Evolutionary conservation across 2,797 vertebrate species (phyloP), one percentile per base, ranked within the genome.

Genomic region (Picus viridis): DNA sequence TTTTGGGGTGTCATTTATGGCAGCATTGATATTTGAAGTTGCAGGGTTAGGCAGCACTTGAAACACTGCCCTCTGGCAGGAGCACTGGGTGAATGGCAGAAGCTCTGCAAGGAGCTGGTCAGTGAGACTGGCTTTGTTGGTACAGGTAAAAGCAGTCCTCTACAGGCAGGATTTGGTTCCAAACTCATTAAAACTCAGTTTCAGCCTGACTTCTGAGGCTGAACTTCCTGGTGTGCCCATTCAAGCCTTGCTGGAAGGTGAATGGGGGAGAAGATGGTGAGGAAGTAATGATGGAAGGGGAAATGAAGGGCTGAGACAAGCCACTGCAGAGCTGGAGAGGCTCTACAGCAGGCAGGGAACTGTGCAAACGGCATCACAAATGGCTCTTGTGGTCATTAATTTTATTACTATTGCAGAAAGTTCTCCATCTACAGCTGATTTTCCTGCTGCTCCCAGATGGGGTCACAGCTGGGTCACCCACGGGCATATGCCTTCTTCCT

Each of bases 391-490:
- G 9, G 19, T 43, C 83, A 59, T 85, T 53, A 7, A 36, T 83
- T 85, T 71, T 53, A 39, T 83, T 75, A 29, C 51, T 69, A 7
- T 16, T 80, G 82, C 29, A 81, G 34, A 75, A 83, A 39, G 59
- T 65, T 86, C 71, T 73, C 36, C 16, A 8, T 3, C 15, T 32
- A n/a, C 23, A 59, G 84, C 53, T 83, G 84, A 82, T 83, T 56
- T 87, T 43, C 83, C 70, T 95, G 76, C 85, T 75, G 71, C 83
- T 88, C 91, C 88, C 88, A 76, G 57, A 43, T n/a, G 47, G 85
- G 75, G 70, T 94, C 84, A 78, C 45, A 63, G 89, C 89, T 72
- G n/a, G 79, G 86, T 90, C 93, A 72, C 65, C 87, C 69, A 26
- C 11, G 79, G 53, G 75, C 75, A 39, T 53, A 16, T 64, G 43